Conservation (phyloP, 37 sponge, comb jelly and placozoan genomes). For the Chondrosia reniformis region DNA sequence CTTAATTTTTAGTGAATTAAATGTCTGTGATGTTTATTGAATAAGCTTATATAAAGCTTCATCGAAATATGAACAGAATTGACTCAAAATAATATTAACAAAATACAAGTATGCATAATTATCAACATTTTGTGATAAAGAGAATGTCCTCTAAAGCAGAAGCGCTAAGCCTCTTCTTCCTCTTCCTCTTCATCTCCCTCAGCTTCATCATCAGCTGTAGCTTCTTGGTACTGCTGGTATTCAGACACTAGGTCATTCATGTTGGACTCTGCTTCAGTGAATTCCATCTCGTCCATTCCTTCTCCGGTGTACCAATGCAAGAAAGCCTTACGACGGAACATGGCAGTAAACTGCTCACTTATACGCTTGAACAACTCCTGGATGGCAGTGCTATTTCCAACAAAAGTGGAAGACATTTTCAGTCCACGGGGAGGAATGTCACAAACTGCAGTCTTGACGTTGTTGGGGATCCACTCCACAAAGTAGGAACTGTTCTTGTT, state of each 20-base stretch:
- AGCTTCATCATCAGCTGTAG: constrained; percentile 98
- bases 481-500: constrained; percentile 99
- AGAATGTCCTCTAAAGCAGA: neutral
- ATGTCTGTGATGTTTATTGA: no score
- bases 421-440: constrained; percentile 99
- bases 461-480: constrained; percentile 99
- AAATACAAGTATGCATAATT: no score
- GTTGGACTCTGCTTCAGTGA: constrained; percentile 99
- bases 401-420: constrained; percentile 99
- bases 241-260: constrained; percentile 99
- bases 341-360: constrained; percentile 99
- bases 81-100: no score
- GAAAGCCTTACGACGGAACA: constrained; percentile 99
- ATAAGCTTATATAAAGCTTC: no score
- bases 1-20: no score
- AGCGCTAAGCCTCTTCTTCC: constrained; percentile 61
- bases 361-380: constrained; percentile 99
- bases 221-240: constrained; percentile 99
- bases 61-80: no score
- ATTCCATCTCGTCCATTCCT: constrained; percentile 99
- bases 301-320: constrained; percentile 99
- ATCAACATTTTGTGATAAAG: no score
- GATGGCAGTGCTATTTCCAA: constrained; percentile 99
- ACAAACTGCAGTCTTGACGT: constrained; percentile 99
- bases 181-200: constrained; percentile 99